Percentiles rank a stretch among this genome's conserved stretches.
Conservation (phyloP, 2,888 invertebrate species). For the Mesoligia furuncula region DNA sequence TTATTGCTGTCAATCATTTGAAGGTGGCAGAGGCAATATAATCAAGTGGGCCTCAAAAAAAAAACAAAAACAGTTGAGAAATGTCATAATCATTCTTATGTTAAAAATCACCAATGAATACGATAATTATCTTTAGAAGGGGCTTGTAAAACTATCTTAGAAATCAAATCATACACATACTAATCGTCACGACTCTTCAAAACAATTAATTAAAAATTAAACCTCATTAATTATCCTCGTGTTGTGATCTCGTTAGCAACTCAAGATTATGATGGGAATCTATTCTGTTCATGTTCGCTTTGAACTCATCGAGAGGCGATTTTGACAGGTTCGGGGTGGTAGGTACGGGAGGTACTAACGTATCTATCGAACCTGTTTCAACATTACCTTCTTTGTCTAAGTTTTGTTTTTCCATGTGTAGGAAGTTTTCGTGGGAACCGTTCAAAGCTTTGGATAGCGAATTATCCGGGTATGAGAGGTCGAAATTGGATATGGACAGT, state of each 20-base stretch:
- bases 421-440: slow-evolving; percentile 81
- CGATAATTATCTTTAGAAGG: background rate
- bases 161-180: background rate
- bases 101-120: background rate
- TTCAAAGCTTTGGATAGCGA: slow-evolving; percentile 69
- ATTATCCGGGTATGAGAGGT: slow-evolving; percentile 75
- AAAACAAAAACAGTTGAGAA: background rate
- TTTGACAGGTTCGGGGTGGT: slow-evolving; percentile 66
- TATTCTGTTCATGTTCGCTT: slow-evolving; percentile 88
- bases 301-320: slow-evolving; percentile 77
- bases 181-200: slow-evolving; percentile 8
- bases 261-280: slow-evolving; percentile 88
- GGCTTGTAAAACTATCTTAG: background rate
- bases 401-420: slow-evolving; percentile 76
- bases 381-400: slow-evolving; percentile 68
- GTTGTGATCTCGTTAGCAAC: slow-evolving; percentile 72
- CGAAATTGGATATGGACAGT: slow-evolving; percentile 78
- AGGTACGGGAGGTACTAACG: slow-evolving; percentile 63
- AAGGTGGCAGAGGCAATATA: background rate
- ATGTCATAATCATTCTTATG: background rate
- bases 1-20: background rate
- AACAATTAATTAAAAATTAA: slow-evolving; percentile 30
- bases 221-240: slow-evolving; percentile 67
- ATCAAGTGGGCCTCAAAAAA: background rate
- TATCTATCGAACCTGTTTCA: slow-evolving; percentile 66